These are phyloP conservation scores for Heteromormyrus szaboi DNA, from an alignment of 2,797 vertebrate genomes.

Conservation along the genomic window DNA sequence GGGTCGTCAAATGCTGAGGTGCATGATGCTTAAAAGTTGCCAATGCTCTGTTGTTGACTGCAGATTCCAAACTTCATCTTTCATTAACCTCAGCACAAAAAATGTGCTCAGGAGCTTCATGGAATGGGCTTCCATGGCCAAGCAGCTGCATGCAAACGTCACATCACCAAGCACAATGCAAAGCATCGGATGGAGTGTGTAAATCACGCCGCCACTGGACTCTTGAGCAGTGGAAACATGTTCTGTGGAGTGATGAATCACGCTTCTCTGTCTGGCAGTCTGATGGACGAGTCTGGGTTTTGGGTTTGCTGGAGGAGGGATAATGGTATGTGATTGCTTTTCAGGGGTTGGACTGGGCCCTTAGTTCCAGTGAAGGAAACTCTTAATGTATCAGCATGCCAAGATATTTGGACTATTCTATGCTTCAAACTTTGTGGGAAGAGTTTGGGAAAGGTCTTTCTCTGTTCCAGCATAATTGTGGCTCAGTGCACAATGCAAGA, in stretches of 20 bases:
- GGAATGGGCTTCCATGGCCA: not conserved
- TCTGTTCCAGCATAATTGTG: not conserved
- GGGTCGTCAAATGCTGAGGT: not conserved
- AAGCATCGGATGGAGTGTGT: not conserved
- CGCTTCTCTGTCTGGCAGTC: not conserved
- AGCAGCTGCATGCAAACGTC: not conserved
- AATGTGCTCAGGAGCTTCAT: not conserved
- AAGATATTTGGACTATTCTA: not conserved
- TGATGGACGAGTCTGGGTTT: not conserved
- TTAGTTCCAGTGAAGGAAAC: not conserved
- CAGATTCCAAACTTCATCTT: not conserved
- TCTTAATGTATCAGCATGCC: not conserved
- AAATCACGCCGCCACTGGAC: not conserved
- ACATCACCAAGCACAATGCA: not conserved
- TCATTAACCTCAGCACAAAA: not conserved
- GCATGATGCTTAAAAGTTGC: not conserved
- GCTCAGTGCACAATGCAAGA: not conserved
- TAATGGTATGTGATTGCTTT: not conserved
- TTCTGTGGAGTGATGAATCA: not conserved
- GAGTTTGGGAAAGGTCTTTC: not conserved
- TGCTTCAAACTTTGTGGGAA: not conserved
- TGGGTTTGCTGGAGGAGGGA: not conserved
- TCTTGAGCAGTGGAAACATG: not conserved
- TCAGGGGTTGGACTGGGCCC: not conserved
- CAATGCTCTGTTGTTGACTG: not conserved